Conservation (phyloP, 2,113 vertebrate species). For the Prionailurus bengalensis region DNA sequence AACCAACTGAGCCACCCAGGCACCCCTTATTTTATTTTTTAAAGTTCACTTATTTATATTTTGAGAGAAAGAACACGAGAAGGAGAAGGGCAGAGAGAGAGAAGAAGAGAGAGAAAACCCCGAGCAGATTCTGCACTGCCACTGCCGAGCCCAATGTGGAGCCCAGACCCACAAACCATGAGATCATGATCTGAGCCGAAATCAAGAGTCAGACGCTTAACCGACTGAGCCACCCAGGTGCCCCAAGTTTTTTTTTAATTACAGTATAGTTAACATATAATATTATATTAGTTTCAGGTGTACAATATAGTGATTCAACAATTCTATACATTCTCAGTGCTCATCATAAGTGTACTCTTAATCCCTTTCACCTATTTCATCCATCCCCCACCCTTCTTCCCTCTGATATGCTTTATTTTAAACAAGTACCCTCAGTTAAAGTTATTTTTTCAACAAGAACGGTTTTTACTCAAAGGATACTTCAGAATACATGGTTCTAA, state of each 20-base stretch:
- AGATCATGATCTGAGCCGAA: too few species aligned
- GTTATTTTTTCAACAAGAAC: not conserved
- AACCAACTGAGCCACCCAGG: too few species aligned
- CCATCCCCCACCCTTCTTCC: not conserved
- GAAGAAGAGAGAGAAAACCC: too few species aligned
- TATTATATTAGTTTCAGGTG: not conserved
- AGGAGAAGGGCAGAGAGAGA: too few species aligned
- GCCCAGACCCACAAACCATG: too few species aligned
- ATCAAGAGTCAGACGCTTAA: too few species aligned
- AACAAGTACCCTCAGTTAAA: not conserved
- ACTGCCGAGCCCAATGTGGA: too few species aligned
- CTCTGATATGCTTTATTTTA: not conserved
- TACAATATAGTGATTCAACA: not conserved
- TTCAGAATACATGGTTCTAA: not conserved
- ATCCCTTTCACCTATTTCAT: not conserved
- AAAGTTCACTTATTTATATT: too few species aligned
- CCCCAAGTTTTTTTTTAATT: not conserved
- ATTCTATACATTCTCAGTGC: not conserved
- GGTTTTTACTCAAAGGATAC: not conserved
- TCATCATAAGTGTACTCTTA: not conserved
- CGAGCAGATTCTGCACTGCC: too few species aligned
- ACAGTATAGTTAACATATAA: not conserved
- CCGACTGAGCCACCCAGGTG: too few species aligned
- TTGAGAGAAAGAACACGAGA: too few species aligned
- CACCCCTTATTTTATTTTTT: too few species aligned